Evolutionary conservation across 2,113 vertebrate species (phyloP).

Genomic region (Columba janthina): DNA sequence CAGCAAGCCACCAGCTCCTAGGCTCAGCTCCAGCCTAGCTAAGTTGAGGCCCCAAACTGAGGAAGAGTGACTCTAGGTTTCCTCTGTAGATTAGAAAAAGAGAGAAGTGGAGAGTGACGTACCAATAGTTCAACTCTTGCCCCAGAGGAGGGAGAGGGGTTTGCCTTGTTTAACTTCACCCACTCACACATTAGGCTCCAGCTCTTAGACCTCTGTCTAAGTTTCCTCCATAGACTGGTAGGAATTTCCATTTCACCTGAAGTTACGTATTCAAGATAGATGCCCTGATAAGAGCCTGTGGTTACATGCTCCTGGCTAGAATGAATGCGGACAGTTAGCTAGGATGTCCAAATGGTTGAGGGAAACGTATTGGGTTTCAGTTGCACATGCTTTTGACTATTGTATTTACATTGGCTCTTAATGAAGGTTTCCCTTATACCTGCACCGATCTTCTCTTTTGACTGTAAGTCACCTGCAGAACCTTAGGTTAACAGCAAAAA

Average conservation of each 20-base stretch:
- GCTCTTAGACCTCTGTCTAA: neutral
- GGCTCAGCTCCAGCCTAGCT: neutral
- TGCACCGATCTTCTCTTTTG: neutral
- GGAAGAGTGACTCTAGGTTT: neutral
- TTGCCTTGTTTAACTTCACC: neutral
- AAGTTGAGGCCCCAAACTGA: neutral
- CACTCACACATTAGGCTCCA: neutral
- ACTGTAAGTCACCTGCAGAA: neutral
- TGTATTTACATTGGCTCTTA: neutral
- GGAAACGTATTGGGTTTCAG: neutral
- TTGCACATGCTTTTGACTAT: neutral
- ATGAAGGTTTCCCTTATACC: neutral
- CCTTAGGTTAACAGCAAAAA: neutral
- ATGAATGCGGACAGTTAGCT: neutral
- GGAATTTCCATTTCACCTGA: neutral
- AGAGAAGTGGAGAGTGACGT: neutral
- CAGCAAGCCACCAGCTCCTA: neutral
- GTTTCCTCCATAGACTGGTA: neutral
- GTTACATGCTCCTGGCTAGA: rapidly evolving
- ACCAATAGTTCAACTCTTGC: neutral
- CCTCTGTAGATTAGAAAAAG: neutral
- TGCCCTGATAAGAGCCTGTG: neutral
- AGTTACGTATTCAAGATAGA: neutral
- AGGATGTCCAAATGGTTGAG: neutral
- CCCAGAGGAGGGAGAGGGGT: neutral